Percentiles rank a stretch among this genome's conserved stretches.
These are phyloP conservation scores for Acanthurus leucopareius DNA, from an alignment of 2,797 vertebrate species.

Conservation along the genomic window DNA sequence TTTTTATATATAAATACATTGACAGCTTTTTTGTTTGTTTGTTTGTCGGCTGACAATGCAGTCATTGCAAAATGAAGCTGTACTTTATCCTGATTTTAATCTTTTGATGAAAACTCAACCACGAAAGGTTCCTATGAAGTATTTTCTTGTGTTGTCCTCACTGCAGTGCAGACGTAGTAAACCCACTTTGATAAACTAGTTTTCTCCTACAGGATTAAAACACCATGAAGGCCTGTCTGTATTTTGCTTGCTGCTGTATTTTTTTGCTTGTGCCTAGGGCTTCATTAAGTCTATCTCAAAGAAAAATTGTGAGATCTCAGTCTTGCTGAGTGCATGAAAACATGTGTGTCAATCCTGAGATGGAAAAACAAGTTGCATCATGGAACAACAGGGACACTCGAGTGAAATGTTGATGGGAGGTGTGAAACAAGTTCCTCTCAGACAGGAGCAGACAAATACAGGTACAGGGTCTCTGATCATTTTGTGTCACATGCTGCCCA, in stretches of 20 bases:
- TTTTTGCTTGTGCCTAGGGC: slow-evolving; percentile 63
- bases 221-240: slow-evolving; percentile 65
- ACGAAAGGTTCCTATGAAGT: slow-evolving; percentile 8
- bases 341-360: slow-evolving; percentile 30
- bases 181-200: slow-evolving; percentile 75
- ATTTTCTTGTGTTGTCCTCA: slow-evolving; percentile 35
- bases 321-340: slow-evolving; percentile 51
- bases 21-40: background rate
- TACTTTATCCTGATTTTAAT: slow-evolving; percentile 27
- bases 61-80: background rate
- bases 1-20: slow-evolving; percentile 2
- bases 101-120: slow-evolving; percentile 27
- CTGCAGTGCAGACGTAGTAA: slow-evolving; percentile 53
- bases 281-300: slow-evolving; percentile 77
- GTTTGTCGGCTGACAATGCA: background rate
- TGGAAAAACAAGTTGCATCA: slow-evolving; percentile 34
- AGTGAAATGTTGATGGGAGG: slow-evolving; percentile 35
- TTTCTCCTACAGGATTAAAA: slow-evolving; percentile 70
- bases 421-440: slow-evolving; percentile 55
- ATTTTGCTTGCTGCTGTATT: slow-evolving; percentile 65
- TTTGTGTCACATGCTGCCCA: slow-evolving; percentile 40
- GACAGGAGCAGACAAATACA: slow-evolving; percentile 22
- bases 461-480: slow-evolving; percentile 51
- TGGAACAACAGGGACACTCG: slow-evolving; percentile 33
- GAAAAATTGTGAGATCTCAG: slow-evolving; percentile 66